Base-by-base conservation (phyloP, 2,113 vertebrate species). In the Epinephelus fuscoguttatus region DNA sequence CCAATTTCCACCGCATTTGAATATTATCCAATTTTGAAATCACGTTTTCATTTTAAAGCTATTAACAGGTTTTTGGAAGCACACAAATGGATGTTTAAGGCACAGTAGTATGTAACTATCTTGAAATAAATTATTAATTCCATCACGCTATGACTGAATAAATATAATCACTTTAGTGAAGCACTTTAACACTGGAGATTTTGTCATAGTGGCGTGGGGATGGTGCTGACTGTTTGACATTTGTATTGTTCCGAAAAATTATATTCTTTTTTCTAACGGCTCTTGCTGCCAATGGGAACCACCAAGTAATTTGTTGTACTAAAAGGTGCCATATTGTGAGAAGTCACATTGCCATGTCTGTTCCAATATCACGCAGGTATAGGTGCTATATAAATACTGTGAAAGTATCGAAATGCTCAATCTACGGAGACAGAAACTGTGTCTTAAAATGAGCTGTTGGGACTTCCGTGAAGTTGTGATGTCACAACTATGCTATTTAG, bases 71-170 rank as follows among this genome's bases (percentile, higher is more conserved):
- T 87, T 67, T 15, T 0, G n/a, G 80, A 91, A 90, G 33, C 75
- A 85, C 87, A 87, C 84, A 87, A 84, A 87, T 81, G 57, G 81
- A 89, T 86, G 71, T 87, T 85, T 71, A 85, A 87, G 62, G 74
- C 78, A 42, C 68, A 68, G 79, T 73, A 21, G 79, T 81, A 72
- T 86, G 75, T 84, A 89, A 89, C 89, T 90, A 91, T 90, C 84
- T 79, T 45, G 10, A 70, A 70, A 83, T 91, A 76, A 90, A 90
- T 92, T 81, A 91, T 92, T 93, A 84, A 90, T 90, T 87, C 82
- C 59, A 75, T 77, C 81, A 75, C 57, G 64, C 47, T 63, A 73
- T 45, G 81, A 91, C 40, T 84, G 78, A 70, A 87, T 74, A 83
- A 83, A 89, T 81, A 63, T 52, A 73, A 70, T 70, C 25, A 21